These are phyloP conservation scores for Perdita meconis DNA, from an alignment of 2,888 invertebrate genomes.

Conservation along the genomic window DNA sequence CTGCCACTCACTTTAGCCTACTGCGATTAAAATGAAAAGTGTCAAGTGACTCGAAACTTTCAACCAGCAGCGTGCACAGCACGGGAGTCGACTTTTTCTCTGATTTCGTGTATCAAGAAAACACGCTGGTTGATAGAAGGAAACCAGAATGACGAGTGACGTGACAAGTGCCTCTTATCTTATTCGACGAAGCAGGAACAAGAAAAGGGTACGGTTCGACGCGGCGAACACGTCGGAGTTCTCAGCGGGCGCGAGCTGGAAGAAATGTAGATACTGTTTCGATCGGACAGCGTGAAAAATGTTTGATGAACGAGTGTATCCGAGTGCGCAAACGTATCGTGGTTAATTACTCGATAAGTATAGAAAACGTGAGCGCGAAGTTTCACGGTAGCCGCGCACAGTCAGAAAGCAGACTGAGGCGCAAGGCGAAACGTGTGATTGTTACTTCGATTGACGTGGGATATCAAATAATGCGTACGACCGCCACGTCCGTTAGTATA, in stretches of 20 bases:
- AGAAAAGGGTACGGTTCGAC: slow-evolving; percentile 8
- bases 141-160: neutral
- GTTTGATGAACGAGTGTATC: slow-evolving; percentile 19
- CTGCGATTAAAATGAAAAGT: too few relatives aligned
- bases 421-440: slow-evolving; percentile 17
- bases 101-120: neutral
- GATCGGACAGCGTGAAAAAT: slow-evolving; percentile 4
- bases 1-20: too few relatives aligned
- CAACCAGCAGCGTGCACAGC: too few relatives aligned
- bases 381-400: slow-evolving; percentile 27
- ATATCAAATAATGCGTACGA: slow-evolving; percentile 14
- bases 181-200: slow-evolving; percentile 25
- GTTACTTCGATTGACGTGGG: slow-evolving; percentile 33
- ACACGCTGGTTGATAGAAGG: neutral
- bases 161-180: neutral
- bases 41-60: too few relatives aligned
- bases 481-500: slow-evolving; percentile 3
- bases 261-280: neutral
- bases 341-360: slow-evolving; percentile 74
- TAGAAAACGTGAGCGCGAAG: slow-evolving; percentile 24
- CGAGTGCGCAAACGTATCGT: slow-evolving; percentile 66
- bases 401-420: slow-evolving; percentile 9
- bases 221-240: neutral
- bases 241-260: neutral
- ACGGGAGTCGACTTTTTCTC: too few relatives aligned